Evolutionary conservation across 2,888 invertebrate genomes (phyloP).

Genomic region (Epinotia demarniana): DNA sequence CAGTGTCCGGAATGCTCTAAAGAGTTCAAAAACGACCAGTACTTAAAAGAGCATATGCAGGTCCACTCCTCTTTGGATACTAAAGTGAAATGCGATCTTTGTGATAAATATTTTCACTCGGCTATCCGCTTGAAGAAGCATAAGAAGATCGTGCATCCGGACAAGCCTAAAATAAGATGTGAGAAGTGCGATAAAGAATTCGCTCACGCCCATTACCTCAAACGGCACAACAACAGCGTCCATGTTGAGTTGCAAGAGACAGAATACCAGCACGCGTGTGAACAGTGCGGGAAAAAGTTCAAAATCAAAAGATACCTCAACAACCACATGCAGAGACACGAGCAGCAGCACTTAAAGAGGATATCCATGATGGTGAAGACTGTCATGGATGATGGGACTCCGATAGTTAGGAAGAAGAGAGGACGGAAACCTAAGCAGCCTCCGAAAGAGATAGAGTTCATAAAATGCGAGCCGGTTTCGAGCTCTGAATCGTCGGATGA

Average conservation of each 20-base stretch:
- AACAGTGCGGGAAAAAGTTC: slow-evolving; percentile 76
- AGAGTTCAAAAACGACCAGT: slow-evolving; percentile 80
- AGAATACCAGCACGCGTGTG: slow-evolving; percentile 73
- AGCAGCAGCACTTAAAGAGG: slow-evolving; percentile 75
- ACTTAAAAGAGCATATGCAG: slow-evolving; percentile 79
- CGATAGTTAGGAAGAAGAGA: slow-evolving; percentile 53
- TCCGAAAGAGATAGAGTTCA: slow-evolving; percentile 74
- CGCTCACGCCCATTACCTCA: slow-evolving; percentile 74
- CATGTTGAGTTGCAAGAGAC: slow-evolving; percentile 74
- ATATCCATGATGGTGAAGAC: slow-evolving; percentile 79
- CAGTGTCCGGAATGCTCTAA: slow-evolving; percentile 76
- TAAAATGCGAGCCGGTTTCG: slow-evolving; percentile 77
- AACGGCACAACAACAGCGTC: slow-evolving; percentile 72
- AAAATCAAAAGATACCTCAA: slow-evolving; percentile 75
- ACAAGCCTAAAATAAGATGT: slow-evolving; percentile 72
- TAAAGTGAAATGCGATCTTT: slow-evolving; percentile 76
- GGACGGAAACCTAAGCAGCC: slow-evolving; percentile 56
- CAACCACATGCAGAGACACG: slow-evolving; percentile 77
- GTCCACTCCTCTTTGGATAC: slow-evolving; percentile 73
- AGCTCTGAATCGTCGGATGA: slow-evolving; percentile 68
- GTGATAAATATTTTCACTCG: slow-evolving; percentile 77
- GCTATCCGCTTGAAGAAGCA: slow-evolving; percentile 76
- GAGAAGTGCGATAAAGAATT: slow-evolving; percentile 79
- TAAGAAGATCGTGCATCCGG: slow-evolving; percentile 77
- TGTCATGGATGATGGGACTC: slow-evolving; percentile 66